Base-by-base conservation (phyloP, 2,113 vertebrate species). In the Gracilinanus agilis region DNA sequence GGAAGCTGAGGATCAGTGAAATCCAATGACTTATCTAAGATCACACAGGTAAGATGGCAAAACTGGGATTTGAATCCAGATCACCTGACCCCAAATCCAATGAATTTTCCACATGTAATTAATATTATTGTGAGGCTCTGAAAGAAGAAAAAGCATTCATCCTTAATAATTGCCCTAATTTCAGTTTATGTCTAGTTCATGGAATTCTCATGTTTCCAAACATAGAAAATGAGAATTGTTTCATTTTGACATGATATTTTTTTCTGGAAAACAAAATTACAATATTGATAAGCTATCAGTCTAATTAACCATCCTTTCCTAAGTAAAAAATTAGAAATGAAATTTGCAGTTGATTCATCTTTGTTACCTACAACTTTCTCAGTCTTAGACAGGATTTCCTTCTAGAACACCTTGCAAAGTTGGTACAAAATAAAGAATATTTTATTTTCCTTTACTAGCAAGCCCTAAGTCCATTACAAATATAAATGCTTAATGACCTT, bases 401-500 rank as follows among this genome's bases (percentile, higher is more conserved):
- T 34, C 61, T 29, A 88, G 93, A 97, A 94, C 96, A 96, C 53
- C 90, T 91, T 93, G 58, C 90, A 44, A 97, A 92, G 75, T 92
- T 97, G 19, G 67, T 96, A 55, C n/a, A 88, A 90, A 97, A 55
- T 75, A 95, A 95, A 91, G 94, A 96, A 93, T 10, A 61, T 90
- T 96, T 93, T 40, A 61, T 88, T 75, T 23, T 90, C 83, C 93
- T 40, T 89, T 55, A 96, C 97, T 96, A 96, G 55, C 94, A 94
- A 95, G 95, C 88, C 90, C 44, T 53, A 92, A 89, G 90, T 94
- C 94, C 92, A 91, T 95, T 96, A 95, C 95, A 96, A 97, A 96
- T 96, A 96, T 91, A 89, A 83, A 96, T 95, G 92, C 53, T 2
- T 92, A 90, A 56, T 95, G 94, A 97, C 93, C 95, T 97, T 97